phyloP scores from a whole-genome alignment of 2,888 invertebrate species.

The Miltochrista miniata region DNA sequence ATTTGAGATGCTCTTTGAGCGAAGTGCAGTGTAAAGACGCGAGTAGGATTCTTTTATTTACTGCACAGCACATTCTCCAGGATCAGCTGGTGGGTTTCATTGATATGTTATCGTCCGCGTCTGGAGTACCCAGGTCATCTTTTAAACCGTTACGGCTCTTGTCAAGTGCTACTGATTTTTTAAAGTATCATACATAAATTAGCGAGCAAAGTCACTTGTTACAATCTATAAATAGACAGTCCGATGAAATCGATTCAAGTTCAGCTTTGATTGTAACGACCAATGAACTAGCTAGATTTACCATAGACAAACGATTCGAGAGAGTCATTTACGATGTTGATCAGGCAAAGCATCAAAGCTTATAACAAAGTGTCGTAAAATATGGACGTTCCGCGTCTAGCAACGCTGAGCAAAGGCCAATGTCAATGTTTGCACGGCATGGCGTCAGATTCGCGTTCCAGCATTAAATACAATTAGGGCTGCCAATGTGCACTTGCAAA shows the following conservation, averaged over 20 bases:
- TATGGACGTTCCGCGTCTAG: constrained; percentile 30
- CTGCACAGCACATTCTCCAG: too few species aligned
- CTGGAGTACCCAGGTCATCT: too few species aligned
- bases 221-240: background rate
- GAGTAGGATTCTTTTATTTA: too few species aligned
- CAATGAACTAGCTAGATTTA: background rate
- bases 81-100: too few species aligned
- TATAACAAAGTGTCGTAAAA: constrained; percentile 7
- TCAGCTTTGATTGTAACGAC: background rate
- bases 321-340: constrained; percentile 10
- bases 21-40: too few species aligned
- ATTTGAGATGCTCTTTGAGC: too few species aligned
- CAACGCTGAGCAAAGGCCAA: constrained; percentile 47
- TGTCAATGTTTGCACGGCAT: constrained; percentile 52
- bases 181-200: too few species aligned
- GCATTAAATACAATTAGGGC: constrained; percentile 13
- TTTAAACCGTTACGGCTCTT: too few species aligned
- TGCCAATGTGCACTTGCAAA: background rate
- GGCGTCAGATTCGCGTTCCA: constrained; percentile 32
- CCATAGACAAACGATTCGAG: background rate
- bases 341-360: constrained; percentile 23
- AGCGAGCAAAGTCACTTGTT: too few species aligned
- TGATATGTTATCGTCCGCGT: too few species aligned
- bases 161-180: too few species aligned
- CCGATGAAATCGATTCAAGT: background rate